Evolutionary conservation across 2,888 invertebrate species (phyloP).

Genomic region (Lasioglossum malachurum): DNA sequence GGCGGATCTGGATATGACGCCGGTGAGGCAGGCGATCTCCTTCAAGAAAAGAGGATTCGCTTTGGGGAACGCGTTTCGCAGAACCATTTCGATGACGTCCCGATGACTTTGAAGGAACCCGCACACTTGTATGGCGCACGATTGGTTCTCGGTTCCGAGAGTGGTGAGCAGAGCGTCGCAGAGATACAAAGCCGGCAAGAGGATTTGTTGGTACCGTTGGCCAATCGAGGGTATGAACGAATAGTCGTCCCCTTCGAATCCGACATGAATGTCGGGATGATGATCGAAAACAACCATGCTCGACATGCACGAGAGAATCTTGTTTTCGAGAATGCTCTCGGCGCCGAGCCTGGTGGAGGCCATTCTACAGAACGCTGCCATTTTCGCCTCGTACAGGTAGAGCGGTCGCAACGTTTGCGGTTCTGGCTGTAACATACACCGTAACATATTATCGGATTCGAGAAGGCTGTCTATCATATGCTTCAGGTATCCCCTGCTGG

Average conservation of each 20-base stretch:
- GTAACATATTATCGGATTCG: conserved; percentile 90
- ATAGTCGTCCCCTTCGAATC: conserved; percentile 77
- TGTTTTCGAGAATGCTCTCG: conserved; percentile 88
- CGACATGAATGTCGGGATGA: conserved; percentile 89
- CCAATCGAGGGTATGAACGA: conserved; percentile 88
- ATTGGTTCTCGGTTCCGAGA: conserved; percentile 93
- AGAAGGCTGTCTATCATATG: conserved; percentile 93
- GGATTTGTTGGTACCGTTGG: conserved; percentile 92
- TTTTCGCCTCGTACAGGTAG: conserved; percentile 95
- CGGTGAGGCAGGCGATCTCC: conserved; percentile 92
- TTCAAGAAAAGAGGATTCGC: conserved; percentile 89
- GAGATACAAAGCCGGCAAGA: conserved; percentile 92
- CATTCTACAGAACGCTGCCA: conserved; percentile 91
- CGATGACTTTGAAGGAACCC: conserved; percentile 92
- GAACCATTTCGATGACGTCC: conserved; percentile 92
- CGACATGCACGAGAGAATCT: conserved; percentile 88
- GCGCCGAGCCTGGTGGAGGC: conserved; percentile 90
- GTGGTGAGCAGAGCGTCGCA: conserved; percentile 93
- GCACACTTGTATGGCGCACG: conserved; percentile 92
- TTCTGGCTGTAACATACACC: conserved; percentile 88
- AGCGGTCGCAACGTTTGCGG: conserved; percentile 90
- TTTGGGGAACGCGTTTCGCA: conserved; percentile 89
- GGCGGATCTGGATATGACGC: conserved; percentile 90
- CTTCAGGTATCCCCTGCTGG: conserved; percentile 90
- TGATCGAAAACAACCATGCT: conserved; percentile 90